Percentiles rank a stretch among this genome's conserved stretches.
These are phyloP conservation scores for Sus scrofa DNA, from an alignment of 2,113 vertebrate genomes.

Conservation along the genomic window T2T-Sscrofa CM000813.6:146953001-146953500, in stretches of 20 bases:
- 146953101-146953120: background rate
- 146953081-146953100: no score
- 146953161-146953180: background rate
- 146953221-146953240: constrained; percentile 3
- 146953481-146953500: background rate
- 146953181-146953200: background rate
- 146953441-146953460: background rate
- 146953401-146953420: background rate
- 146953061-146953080: no score
- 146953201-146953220: background rate
- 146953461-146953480: background rate
- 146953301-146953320: background rate
- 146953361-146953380: background rate
- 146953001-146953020: no score
- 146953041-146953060: no score
- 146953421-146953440: background rate
- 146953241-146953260: background rate
- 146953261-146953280: background rate
- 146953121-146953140: constrained; percentile 12
- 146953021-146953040: no score
- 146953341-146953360: background rate
- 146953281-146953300: constrained; percentile 3
- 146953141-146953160: background rate
- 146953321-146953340: background rate
- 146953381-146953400: background rate